Evolutionary conservation across 2,888 invertebrate species (phyloP), one percentile per base, ranked within the genome.

Genomic region (Amphipoea oculea): DNA sequence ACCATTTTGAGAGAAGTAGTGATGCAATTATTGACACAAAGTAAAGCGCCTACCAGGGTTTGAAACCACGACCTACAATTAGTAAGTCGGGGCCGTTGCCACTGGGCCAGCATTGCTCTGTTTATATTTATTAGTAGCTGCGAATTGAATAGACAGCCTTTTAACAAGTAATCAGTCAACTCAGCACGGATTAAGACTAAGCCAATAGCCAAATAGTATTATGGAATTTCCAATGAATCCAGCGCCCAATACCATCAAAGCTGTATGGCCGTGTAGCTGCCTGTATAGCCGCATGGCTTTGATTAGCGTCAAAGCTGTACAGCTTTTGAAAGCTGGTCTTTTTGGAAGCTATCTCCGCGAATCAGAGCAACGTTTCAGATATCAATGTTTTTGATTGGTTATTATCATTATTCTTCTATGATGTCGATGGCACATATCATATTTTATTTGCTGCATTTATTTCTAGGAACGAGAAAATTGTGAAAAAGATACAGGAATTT

Each of bases 101-200:
- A 57, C 11, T 9, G 9, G 57, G 23, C 0, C 4, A n/a, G 4
- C n/a, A 11, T 1, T 60, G 11, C 57, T 57, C 4, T 11, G 23
- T 57, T n/a, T 12, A n/a, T 60, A 11, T n/a, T 60, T 60, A n/a
- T 60, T 60, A 60, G 4, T 60, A 73, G 40, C 62, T 29, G 29
- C 2, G 17, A 57, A 65, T 66, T 23, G n/a, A 71, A 82, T 68
- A 69, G 60, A 65, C 23, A 62, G n/a, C 1, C 36, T 17, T 66
- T 86, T 79, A 72, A n/a, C 57, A 74, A 83, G 76, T 83, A 77
- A 77, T 77, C 76, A 67, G 51, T 63, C n/a, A 77, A 75, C 73
- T 12, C n/a, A 75, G 57, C 23, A 45, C 48, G 74, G 66, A 76
- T 83, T 86, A 51, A 20, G 68, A 51, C 60, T 60, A n/a, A 29